Evolutionary conservation across 2,888 invertebrate species (phyloP), one percentile per base, ranked within the genome.

Genomic region (Leucozona laternaria): DNA sequence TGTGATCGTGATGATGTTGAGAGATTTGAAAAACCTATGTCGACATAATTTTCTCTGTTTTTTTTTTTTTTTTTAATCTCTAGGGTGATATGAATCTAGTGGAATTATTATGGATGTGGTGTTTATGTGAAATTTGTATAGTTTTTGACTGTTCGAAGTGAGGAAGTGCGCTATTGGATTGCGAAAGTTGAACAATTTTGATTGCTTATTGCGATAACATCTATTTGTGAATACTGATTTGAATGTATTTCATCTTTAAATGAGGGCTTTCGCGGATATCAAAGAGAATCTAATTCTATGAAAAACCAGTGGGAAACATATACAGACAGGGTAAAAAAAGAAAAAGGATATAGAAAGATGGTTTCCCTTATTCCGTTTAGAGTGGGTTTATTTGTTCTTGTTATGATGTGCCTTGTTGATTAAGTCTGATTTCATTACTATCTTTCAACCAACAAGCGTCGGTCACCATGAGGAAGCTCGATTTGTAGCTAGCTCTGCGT

Each of bases 81-180:
- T 37, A 64, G 71, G 71, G 84, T 68, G 76, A 80, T 60, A 66
- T 8, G 53, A 53, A 58, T 79, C 73, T 57, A 70, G 68, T 60
- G 22, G 57, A 60, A 37, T 58, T 28, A 22, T 22, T 17, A 31
- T 48, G 37, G 13, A 40, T 31, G 31, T 40, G 31, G 31, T 40
- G 31, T 10, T 45, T 45, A 22, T 11, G 40, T 20, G 53, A 11
- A 53, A 34, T 57, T 22, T 71, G 4, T 45, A 43, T 25, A 28
- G 31, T 64, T 71, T 66, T 72, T 68, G 50, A n/a, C 15, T 64
- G 45, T 50, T 68, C 37, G 34, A 50, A 34, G 48, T 25, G 37
- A 37, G 8, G 45, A 64, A 13, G n/a, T n/a, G n/a, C 2, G 17
- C 3, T 58, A 7, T 8, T 22, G 11, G 48, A 48, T 66, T 13